Conservation (phyloP, 2,888 invertebrate genomes). For the Ceramica pisi region DNA sequence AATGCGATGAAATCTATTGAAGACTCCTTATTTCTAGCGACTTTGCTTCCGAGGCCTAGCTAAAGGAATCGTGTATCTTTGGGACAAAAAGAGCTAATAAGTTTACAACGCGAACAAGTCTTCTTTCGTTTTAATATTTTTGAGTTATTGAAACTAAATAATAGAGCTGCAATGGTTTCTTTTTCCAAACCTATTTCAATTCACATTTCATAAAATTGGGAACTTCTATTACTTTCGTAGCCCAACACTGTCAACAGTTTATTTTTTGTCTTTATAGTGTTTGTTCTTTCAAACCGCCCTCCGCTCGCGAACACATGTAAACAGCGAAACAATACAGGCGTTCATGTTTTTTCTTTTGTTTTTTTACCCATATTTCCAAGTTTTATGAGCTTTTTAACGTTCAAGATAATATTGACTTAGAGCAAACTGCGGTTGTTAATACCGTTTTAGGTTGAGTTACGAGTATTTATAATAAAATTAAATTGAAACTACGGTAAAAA, state of each 20-base stretch:
- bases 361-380: slow-evolving; percentile 38
- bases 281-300: slow-evolving; percentile 54
- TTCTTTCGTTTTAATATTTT: too few species aligned
- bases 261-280: slow-evolving; percentile 61
- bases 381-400: slow-evolving; percentile 58
- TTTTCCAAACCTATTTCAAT: background rate
- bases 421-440: slow-evolving; percentile 24
- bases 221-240: slow-evolving; percentile 33
- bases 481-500: background rate
- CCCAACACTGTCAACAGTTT: slow-evolving; percentile 52
- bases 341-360: slow-evolving; percentile 45
- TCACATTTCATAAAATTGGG: background rate
- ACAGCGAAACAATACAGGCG: slow-evolving; percentile 58
- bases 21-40: background rate
- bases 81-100: background rate
- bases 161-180: background rate
- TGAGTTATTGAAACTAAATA: background rate
- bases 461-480: background rate
- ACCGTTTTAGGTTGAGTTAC: slow-evolving; percentile 8
- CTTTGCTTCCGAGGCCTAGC: background rate
- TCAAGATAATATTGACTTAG: slow-evolving; percentile 43
- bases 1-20: background rate
- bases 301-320: slow-evolving; percentile 58
- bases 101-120: background rate
- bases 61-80: background rate